phyloP scores from a whole-genome alignment of 30 jellyfish, hydroid and myxozoan genomes.

The Rhopilema esculentum region DNA sequence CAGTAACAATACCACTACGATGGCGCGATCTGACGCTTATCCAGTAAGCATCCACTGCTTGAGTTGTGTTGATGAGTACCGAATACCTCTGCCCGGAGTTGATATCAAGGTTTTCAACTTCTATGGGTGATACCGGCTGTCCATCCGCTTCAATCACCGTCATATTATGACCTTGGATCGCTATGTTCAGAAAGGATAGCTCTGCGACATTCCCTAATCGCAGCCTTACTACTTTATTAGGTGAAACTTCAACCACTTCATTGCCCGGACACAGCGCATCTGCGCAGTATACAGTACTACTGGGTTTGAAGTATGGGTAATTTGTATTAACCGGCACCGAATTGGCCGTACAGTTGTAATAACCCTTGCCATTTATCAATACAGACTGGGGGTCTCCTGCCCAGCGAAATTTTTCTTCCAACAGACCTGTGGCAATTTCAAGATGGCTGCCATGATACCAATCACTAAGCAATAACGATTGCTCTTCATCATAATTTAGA shows the following conservation, averaged over 20 bases:
- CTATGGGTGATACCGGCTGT: constrained; percentile 26
- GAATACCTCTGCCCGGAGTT: constrained; percentile 73
- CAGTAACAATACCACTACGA: constrained; percentile 69
- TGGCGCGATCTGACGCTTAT: constrained; percentile 68
- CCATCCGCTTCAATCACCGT: constrained; percentile 71
- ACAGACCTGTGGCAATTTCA: constrained; percentile 45
- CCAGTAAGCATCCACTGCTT: constrained; percentile 47
- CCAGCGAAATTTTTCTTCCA: constrained; percentile 72
- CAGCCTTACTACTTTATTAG: constrained; percentile 17
- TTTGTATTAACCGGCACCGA: constrained; percentile 33
- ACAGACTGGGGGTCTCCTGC: constrained; percentile 68
- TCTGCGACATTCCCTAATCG: constrained; percentile 61
- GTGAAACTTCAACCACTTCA: constrained; percentile 35
- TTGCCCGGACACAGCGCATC: constrained; percentile 60
- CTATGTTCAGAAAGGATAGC: constrained; percentile 58
- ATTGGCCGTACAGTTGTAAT: constrained; percentile 46
- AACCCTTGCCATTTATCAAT: constrained; percentile 56
- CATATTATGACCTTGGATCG: constrained; percentile 64
- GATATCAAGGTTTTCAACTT: constrained; percentile 50
- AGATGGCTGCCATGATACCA: constrained; percentile 70
- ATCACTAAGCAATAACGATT: constrained; percentile 46
- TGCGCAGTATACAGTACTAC: constrained; percentile 47
- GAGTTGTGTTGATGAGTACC: constrained; percentile 53
- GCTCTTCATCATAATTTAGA: constrained; percentile 49
- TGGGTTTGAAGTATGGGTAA: constrained; percentile 51